Percentiles rank a stretch among this genome's conserved stretches.
These are phyloP conservation scores for Sinella curviseta DNA, from an alignment of 1,140 invertebrate genomes.

Conservation along the genomic window DNA sequence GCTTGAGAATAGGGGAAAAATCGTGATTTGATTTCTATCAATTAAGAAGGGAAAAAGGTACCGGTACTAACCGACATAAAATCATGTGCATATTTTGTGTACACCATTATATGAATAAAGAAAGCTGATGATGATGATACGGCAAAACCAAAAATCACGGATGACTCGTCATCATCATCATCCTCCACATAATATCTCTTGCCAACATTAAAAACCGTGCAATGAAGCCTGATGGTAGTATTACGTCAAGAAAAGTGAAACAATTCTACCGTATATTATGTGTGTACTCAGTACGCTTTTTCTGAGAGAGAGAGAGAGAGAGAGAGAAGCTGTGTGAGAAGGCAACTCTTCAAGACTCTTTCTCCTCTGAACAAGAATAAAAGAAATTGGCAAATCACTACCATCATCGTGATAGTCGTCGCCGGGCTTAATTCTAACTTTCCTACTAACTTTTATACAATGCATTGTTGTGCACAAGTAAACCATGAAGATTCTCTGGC, in stretches of 20 bases:
- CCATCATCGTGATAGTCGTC: background rate
- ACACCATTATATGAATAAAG: background rate
- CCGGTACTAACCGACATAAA: background rate
- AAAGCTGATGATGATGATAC: constrained; percentile 3
- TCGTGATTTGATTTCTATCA: constrained; percentile 25
- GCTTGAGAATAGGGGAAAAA: background rate
- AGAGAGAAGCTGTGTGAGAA: background rate
- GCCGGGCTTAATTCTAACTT: too few relatives aligned
- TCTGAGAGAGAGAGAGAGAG: too few relatives aligned
- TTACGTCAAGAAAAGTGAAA: background rate
- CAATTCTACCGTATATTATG: too few relatives aligned
- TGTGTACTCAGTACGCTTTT: too few relatives aligned
- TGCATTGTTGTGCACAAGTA: too few relatives aligned
- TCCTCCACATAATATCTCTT: background rate
- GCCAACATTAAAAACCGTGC: background rate
- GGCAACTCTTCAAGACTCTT: background rate
- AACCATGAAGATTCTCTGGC: too few relatives aligned
- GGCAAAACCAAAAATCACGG: constrained; percentile 10
- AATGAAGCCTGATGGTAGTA: background rate
- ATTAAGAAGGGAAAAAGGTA: constrained; percentile 21
- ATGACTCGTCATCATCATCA: background rate
- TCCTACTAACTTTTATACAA: too few relatives aligned
- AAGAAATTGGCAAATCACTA: background rate
- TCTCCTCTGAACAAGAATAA: background rate
- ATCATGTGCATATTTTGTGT: background rate